Conservation (phyloP, 2,888 invertebrate species). For the Metacarcinus magister region DNA sequence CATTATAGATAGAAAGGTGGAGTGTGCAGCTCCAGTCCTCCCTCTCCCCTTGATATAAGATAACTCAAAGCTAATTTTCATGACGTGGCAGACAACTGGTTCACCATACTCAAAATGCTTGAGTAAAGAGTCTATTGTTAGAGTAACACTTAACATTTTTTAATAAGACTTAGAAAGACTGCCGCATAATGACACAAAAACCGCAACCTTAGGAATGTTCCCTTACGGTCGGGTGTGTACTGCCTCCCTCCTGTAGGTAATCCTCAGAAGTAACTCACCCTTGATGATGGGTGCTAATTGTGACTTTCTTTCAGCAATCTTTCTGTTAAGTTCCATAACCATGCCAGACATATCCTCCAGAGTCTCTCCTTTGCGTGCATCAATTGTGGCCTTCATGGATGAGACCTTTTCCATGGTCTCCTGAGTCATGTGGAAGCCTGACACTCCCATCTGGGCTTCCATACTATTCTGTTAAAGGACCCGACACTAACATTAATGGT, state of each 20-base stretch:
- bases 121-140: not conserved
- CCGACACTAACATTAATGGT: not conserved
- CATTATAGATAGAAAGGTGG: not conserved
- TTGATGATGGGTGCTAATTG: constrained; percentile 87
- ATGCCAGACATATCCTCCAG: constrained; percentile 86
- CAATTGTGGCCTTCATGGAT: constrained; percentile 86
- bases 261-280: constrained; percentile 82
- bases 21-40: not conserved
- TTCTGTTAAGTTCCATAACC: constrained; percentile 86
- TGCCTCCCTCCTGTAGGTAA: not conserved
- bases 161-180: not conserved
- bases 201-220: not conserved
- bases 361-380: constrained; percentile 86
- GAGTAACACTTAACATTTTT: not conserved
- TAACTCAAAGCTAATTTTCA: not conserved
- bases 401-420: constrained; percentile 87
- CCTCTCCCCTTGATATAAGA: not conserved
- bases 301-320: constrained; percentile 88
- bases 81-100: not conserved
- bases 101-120: not conserved
- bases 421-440: constrained; percentile 87
- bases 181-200: not conserved
- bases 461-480: constrained; percentile 83
- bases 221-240: not conserved
- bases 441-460: constrained; percentile 85